Base-by-base conservation (phyloP, 2,797 vertebrate species). In the Cynopterus sphinx region DNA sequence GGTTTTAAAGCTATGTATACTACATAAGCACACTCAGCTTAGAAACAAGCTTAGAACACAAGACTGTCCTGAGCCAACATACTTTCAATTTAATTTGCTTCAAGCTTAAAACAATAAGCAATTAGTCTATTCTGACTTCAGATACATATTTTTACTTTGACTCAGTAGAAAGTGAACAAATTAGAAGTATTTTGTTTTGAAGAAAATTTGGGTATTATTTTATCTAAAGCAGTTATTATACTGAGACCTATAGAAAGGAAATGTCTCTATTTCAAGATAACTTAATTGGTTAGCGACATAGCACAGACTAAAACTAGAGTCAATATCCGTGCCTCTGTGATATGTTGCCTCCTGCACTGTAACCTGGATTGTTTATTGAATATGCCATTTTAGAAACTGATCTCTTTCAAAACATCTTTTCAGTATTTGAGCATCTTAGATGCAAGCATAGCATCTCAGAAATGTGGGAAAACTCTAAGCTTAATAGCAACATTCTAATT, bases 321-420 rank as follows among this genome's bases (percentile, higher is more conserved):
- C 68, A 16, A 1, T 57, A 61, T 73, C 67, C n/a, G 33, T 57
- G 9, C 6, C 5, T 31, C 24, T 90, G 2, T 41, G 13, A 17
- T 6, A 3, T 59, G 3, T 61, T 68, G 12, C 13, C 26, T 83
- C 55, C 51, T 46, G 0, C 46, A 17, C 28, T 13, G 1, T 26
- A 73, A 33, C 51, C n/a, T 84, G 22, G n/a, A 70, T 89, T 77
- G 84, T 74, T 81, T 41, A 43, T 19, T 63, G 55, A 82, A 46
- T 81, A 17, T 87, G n/a, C 71, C 55, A 46, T 39, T 95, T 94
- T 49, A 90, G 43, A 81, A 90, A 68, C 6, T 51, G 21, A 46
- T 87, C 24, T 78, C 61, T 85, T 95, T 87, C 49, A 88, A 90
- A 91, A 73, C 5, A 24, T 75, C 63, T 13, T 78, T 86, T 95